phyloP scores from a whole-genome alignment of 2,113 vertebrate species.

The Brachyistius frenatus region DNA sequence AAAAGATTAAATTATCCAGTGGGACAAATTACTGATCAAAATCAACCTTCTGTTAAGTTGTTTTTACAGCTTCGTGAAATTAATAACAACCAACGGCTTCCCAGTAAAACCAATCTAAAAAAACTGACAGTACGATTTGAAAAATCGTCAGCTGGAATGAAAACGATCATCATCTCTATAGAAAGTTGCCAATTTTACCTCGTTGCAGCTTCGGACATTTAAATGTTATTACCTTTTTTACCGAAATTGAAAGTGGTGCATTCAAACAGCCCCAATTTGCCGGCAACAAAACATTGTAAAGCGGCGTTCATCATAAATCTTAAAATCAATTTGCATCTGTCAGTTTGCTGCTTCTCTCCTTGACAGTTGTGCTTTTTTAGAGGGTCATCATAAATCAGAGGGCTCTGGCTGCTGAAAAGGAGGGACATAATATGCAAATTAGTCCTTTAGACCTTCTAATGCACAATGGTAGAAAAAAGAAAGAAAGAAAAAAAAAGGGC shows the following conservation, averaged over 20 bases:
- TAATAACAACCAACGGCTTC: no score
- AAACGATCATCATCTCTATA: background rate
- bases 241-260: constrained; percentile 28
- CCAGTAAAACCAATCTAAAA: background rate
- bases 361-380: constrained; percentile 63
- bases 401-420: constrained; percentile 40
- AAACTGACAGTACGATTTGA: background rate
- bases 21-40: no score
- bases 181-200: background rate
- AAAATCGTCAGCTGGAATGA: background rate
- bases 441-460: constrained; percentile 38
- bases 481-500: background rate
- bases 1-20: no score
- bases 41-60: no score
- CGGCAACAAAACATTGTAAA: constrained; percentile 53
- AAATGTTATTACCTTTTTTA: constrained; percentile 20
- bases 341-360: constrained; percentile 37
- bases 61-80: no score
- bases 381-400: constrained; percentile 72
- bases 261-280: constrained; percentile 29
- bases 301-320: constrained; percentile 61
- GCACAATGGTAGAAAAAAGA: constrained; percentile 9
- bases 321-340: constrained; percentile 68
- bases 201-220: background rate
- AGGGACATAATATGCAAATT: constrained; percentile 65